Evolutionary conservation across 2,888 invertebrate genomes (phyloP).

Genomic region (Chelonus formosanus): DNA sequence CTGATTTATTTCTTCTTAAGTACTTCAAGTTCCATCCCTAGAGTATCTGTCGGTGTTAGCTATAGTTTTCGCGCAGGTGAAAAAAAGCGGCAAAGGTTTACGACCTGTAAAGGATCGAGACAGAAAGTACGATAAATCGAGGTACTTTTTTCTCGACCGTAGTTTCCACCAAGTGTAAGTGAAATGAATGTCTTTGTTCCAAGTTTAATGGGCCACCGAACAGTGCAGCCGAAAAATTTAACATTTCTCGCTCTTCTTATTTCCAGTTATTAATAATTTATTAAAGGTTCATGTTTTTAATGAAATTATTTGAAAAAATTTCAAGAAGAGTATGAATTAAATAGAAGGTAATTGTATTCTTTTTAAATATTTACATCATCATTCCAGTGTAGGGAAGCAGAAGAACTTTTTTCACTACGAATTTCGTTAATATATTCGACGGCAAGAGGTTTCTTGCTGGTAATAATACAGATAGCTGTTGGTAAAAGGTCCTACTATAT

Average conservation of each 20-base stretch:
- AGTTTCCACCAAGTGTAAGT: slow-evolving; percentile 45
- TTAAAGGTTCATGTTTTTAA: too few species aligned
- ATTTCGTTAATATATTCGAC: too few species aligned
- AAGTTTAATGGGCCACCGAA: slow-evolving; percentile 44
- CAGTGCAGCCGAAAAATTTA: slow-evolving; percentile 38
- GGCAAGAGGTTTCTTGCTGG: too few species aligned
- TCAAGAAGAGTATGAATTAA: too few species aligned
- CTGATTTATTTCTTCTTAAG: slow-evolving; percentile 15
- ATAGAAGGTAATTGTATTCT: too few species aligned
- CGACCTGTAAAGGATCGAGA: slow-evolving; percentile 54
- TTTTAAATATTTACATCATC: too few species aligned
- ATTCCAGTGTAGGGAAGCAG: too few species aligned
- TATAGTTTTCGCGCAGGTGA: neutral
- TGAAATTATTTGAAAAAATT: too few species aligned
- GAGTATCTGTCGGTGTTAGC: neutral
- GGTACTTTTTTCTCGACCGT: slow-evolving; percentile 45
- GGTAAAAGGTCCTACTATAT: too few species aligned
- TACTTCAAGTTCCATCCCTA: slow-evolving; percentile 4
- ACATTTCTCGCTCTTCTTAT: slow-evolving; percentile 35
- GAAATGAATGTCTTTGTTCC: slow-evolving; percentile 53
- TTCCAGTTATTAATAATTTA: slow-evolving; percentile 26
- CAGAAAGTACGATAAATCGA: slow-evolving; percentile 54
- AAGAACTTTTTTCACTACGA: too few species aligned
- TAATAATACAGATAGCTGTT: too few species aligned
- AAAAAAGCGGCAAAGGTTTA: slow-evolving; percentile 40